phyloP scores from a whole-genome alignment of 2,888 invertebrate genomes.

The Calameuta pallipes region DNA sequence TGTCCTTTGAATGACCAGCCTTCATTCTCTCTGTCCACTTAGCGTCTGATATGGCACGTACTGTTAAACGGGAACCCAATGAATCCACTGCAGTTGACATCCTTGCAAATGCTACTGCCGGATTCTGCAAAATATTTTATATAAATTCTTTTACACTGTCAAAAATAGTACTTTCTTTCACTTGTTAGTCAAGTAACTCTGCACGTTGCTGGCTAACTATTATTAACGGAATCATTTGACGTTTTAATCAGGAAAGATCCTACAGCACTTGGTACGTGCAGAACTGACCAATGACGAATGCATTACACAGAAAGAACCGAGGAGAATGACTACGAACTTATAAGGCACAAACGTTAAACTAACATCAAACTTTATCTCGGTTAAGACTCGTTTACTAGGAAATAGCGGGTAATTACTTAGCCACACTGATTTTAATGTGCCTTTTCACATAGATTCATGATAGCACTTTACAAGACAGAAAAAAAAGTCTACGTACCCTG shows the following conservation, averaged over 20 bases:
- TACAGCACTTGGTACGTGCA: background rate
- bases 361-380: background rate
- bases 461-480: background rate
- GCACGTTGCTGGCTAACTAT: background rate
- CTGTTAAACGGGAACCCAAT: slow-evolving; percentile 68
- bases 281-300: background rate
- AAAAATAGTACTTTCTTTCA: background rate
- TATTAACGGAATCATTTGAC: background rate
- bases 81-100: slow-evolving; percentile 43
- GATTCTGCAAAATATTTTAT: slow-evolving; percentile 33
- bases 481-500: background rate
- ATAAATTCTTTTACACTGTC: background rate
- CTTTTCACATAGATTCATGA: background rate
- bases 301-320: background rate
- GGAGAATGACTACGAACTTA: background rate
- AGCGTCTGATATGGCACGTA: slow-evolving; percentile 76
- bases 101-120: slow-evolving; percentile 35
- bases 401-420: background rate
- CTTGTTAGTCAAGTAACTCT: too few species aligned
- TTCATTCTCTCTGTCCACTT: slow-evolving; percentile 43
- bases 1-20: slow-evolving; percentile 20
- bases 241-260: background rate
- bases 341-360: background rate
- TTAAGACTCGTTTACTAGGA: background rate
- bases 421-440: background rate